These are phyloP conservation scores for Drosophila quasianomalipes DNA, from an alignment of 2,888 invertebrate genomes.

Conservation along the genomic window DNA sequence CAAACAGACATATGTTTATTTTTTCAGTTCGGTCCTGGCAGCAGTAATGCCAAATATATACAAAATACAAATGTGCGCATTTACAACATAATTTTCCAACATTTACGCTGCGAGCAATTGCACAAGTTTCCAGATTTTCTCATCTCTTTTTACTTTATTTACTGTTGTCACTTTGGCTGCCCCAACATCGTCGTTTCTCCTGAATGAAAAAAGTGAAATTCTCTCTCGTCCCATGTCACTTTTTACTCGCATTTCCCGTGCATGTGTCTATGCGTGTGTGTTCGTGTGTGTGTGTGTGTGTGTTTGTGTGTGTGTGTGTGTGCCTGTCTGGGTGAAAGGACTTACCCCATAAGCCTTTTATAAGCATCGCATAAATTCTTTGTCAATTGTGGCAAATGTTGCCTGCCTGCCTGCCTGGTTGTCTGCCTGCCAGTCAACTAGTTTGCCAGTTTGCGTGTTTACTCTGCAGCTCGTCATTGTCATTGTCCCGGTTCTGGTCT, in stretches of 20 bases:
- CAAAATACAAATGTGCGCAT: constrained; percentile 56
- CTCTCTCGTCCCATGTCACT: constrained; percentile 28
- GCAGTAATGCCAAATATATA: constrained; percentile 24
- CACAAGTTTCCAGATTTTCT: constrained; percentile 33
- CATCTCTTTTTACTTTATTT: constrained; percentile 55
- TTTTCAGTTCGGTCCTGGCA: constrained; percentile 1
- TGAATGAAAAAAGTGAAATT: constrained; percentile 59
- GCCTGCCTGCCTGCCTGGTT: constrained; percentile 16
- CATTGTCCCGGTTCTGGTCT: constrained; percentile 45
- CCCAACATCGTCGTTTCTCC: constrained; percentile 36
- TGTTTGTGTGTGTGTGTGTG: constrained; percentile 40
- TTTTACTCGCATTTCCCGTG: constrained; percentile 22
- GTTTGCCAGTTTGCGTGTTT: constrained; percentile 32
- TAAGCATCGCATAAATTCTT: constrained; percentile 77
- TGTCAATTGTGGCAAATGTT: constrained; percentile 77
- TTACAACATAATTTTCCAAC: constrained; percentile 67
- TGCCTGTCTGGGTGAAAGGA: constrained; percentile 54
- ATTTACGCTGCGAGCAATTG: constrained; percentile 47
- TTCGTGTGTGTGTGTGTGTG: constrained; percentile 22
- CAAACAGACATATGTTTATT: background rate
- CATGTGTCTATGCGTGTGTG: background rate
- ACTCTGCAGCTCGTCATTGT: constrained; percentile 49
- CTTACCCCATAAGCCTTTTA: constrained; percentile 73
- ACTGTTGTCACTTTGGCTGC: constrained; percentile 55
- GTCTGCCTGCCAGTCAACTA: constrained; percentile 28